Conservation (phyloP, 2,888 invertebrate species). For the Drosophila incognita region DNA sequence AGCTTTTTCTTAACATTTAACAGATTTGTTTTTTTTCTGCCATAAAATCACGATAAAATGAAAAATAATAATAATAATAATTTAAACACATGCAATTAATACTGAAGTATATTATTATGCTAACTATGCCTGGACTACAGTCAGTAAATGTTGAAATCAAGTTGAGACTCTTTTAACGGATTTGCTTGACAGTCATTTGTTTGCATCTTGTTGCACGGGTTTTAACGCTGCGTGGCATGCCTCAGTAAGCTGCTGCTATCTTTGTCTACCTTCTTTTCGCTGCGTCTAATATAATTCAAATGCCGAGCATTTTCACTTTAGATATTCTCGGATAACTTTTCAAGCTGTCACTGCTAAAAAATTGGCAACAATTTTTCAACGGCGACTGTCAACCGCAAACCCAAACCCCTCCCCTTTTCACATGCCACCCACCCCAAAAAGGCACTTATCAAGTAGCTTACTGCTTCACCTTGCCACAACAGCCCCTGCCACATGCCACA, state of each 20-base stretch:
- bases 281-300: conserved; percentile 72
- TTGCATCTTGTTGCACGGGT: conserved; percentile 47
- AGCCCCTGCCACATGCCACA: conserved; percentile 36
- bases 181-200: conserved; percentile 38
- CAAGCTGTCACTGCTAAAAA: conserved; percentile 64
- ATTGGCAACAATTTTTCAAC: conserved; percentile 78
- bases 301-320: conserved; percentile 72
- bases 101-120: not conserved
- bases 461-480: conserved; percentile 71
- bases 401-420: conserved; percentile 3
- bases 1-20: not conserved
- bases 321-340: conserved; percentile 39
- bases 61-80: not conserved
- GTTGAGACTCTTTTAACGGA: not conserved
- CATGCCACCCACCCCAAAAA: conserved; percentile 2
- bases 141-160: not conserved
- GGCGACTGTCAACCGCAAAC: conserved; percentile 74
- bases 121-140: too few species aligned
- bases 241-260: not conserved
- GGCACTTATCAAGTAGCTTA: conserved; percentile 70
- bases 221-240: conserved; percentile 19
- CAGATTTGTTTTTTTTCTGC: not conserved
- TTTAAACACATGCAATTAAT: not conserved
- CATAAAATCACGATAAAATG: not conserved
- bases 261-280: conserved; percentile 33